Conservation (phyloP, 2,113 vertebrate genomes). For the Telmatochromis sp. region DNA sequence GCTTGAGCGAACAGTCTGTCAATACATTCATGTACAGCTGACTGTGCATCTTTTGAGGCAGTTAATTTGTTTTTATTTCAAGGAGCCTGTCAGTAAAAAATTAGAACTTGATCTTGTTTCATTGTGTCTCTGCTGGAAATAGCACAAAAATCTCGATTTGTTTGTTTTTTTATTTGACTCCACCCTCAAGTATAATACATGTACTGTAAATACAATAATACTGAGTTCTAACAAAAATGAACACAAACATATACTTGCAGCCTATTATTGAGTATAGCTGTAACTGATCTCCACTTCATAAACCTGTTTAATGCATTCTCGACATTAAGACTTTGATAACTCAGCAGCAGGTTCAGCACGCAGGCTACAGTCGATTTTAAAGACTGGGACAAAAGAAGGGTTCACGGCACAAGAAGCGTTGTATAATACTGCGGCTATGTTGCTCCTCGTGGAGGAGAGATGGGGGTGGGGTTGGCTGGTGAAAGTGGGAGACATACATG, state of each 20-base stretch:
- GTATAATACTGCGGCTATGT: constrained; percentile 48
- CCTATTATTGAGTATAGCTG: not conserved
- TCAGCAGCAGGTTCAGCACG: not conserved
- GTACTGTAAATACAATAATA: not conserved
- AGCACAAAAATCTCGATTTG: fast-evolving
- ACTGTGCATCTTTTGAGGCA: constrained; percentile 2
- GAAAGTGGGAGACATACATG: not conserved
- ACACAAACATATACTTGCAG: not conserved
- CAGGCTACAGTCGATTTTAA: not conserved
- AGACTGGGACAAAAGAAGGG: not conserved
- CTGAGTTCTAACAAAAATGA: not conserved
- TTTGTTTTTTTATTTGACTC: not conserved
- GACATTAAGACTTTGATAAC: not conserved
- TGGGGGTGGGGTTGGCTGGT: not conserved
- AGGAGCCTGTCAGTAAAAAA: not conserved
- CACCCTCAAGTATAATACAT: not conserved
- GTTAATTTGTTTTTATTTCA: constrained; percentile 36
- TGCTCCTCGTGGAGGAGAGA: not conserved
- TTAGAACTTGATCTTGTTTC: not conserved
- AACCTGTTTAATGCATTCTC: not conserved
- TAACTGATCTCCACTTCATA: fast-evolving
- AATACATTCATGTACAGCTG: not conserved
- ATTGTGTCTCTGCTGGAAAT: not conserved
- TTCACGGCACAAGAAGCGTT: constrained; percentile 12
- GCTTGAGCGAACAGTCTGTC: not conserved